These are phyloP conservation scores for Sciurus carolinensis DNA, from an alignment of 2,797 vertebrate species.

Conservation along the genomic window DNA sequence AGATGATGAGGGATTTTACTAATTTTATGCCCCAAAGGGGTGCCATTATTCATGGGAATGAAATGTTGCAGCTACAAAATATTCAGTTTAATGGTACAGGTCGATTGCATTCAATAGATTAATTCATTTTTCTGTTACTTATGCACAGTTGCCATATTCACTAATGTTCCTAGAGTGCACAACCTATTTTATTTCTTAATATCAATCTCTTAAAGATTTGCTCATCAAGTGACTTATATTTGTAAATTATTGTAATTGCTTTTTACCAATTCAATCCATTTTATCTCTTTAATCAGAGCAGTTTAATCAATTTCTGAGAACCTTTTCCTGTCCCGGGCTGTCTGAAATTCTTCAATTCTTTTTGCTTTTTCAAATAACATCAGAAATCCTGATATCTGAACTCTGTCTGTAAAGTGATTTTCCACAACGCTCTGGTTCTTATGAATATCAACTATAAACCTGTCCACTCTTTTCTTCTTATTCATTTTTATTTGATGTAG, in stretches of 20 bases:
- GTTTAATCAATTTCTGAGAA: conserved; percentile 24
- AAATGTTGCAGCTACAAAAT: not conserved
- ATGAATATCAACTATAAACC: not conserved
- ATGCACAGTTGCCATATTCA: not conserved
- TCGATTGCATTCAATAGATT: not conserved
- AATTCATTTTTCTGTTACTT: conserved; percentile 15
- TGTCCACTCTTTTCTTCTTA: not conserved
- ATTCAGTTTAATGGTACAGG: not conserved
- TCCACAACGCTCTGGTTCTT: not conserved
- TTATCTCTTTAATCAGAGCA: conserved; percentile 53
- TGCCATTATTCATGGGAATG: not conserved
- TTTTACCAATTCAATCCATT: not conserved
- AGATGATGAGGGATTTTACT: not conserved
- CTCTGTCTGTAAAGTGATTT: conserved; percentile 12
- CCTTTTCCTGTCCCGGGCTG: not conserved
- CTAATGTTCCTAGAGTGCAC: not conserved
- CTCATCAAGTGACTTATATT: not conserved
- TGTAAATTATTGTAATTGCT: conserved; percentile 24
- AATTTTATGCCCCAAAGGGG: not conserved
- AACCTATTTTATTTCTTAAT: not conserved
- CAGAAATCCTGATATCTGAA: conserved; percentile 31
- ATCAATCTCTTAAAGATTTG: not conserved
- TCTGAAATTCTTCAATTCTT: not conserved
- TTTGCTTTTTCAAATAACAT: conserved; percentile 39
- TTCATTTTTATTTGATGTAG: not conserved